phyloP scores from a whole-genome alignment of 2,888 invertebrate species.

The Nemoura dubitans region DNA sequence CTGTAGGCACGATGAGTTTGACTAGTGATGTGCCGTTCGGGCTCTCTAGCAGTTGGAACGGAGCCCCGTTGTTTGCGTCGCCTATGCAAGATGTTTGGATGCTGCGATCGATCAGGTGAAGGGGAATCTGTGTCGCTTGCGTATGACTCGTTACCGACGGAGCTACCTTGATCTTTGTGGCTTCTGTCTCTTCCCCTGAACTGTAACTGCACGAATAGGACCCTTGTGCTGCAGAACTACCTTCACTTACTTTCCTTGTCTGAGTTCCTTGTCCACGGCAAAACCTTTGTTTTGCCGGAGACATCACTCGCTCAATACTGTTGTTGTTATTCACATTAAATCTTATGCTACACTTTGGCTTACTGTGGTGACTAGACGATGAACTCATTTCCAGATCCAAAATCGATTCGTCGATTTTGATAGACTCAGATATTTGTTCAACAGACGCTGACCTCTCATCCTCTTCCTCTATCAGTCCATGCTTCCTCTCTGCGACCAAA shows the following conservation, averaged over 20 bases:
- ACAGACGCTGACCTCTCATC: conserved; percentile 64
- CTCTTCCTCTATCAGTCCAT: conserved; percentile 66
- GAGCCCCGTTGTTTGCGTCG: conserved; percentile 48
- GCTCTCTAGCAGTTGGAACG: conserved; percentile 49
- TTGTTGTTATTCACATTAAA: conserved; percentile 64
- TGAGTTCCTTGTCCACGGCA: conserved; percentile 53
- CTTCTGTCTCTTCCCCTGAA: conserved; percentile 66
- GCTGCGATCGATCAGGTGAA: conserved; percentile 73
- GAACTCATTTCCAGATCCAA: conserved; percentile 42
- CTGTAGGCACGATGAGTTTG: conserved; percentile 44
- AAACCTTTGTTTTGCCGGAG: conserved; percentile 21
- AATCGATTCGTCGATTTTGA: conserved; percentile 48
- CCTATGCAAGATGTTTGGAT: conserved; percentile 74
- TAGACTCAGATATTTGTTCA: conserved; percentile 56
- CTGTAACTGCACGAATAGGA: conserved; percentile 67
- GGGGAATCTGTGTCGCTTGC: conserved; percentile 65
- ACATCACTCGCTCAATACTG: conserved; percentile 58
- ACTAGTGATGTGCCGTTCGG: conserved; percentile 48
- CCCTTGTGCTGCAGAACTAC: conserved; percentile 62
- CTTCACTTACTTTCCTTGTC: conserved; percentile 52
- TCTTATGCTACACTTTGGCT: conserved; percentile 45
- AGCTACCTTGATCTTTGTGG: conserved; percentile 60
- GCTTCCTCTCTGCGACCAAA: conserved; percentile 61
- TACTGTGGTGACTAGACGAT: conserved; percentile 37
- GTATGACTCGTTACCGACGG: conserved; percentile 43